Evolutionary conservation across 2,113 vertebrate species (phyloP).

Genomic region (Falcunculus frontatus): DNA sequence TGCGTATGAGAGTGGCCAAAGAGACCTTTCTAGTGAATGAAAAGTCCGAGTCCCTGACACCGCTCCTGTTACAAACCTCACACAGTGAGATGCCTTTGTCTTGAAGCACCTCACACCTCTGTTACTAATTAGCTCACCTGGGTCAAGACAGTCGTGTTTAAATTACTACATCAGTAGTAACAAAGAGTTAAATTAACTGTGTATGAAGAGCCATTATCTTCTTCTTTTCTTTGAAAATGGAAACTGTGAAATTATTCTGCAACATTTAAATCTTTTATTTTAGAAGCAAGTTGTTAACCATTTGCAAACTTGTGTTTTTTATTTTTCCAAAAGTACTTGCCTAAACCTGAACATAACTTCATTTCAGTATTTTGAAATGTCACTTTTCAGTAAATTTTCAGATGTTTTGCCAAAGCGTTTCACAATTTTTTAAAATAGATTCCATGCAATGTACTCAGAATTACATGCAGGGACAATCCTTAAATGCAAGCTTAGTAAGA

Average conservation of each 20-base stretch:
- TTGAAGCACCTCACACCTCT: background rate
- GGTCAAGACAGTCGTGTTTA: background rate
- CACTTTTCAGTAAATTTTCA: background rate
- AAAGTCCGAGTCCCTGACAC: background rate
- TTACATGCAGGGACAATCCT: background rate
- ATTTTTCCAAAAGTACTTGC: background rate
- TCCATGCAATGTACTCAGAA: background rate
- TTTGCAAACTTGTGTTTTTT: background rate
- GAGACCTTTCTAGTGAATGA: background rate
- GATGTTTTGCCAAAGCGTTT: background rate
- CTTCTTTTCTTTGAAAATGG: background rate
- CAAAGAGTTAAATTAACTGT: background rate
- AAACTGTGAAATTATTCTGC: background rate
- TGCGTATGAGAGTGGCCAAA: background rate
- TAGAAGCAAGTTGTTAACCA: background rate
- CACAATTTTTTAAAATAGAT: conserved; percentile 10
- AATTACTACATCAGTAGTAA: background rate
- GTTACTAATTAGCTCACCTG: background rate
- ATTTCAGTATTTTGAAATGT: background rate
- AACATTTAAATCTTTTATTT: background rate
- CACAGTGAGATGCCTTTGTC: background rate
- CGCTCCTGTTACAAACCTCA: background rate
- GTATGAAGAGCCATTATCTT: background rate
- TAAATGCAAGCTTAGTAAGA: background rate
- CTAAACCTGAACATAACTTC: background rate